phyloP scores from a whole-genome alignment of 2,888 invertebrate genomes.

The Malthinus flaveolus region DNA sequence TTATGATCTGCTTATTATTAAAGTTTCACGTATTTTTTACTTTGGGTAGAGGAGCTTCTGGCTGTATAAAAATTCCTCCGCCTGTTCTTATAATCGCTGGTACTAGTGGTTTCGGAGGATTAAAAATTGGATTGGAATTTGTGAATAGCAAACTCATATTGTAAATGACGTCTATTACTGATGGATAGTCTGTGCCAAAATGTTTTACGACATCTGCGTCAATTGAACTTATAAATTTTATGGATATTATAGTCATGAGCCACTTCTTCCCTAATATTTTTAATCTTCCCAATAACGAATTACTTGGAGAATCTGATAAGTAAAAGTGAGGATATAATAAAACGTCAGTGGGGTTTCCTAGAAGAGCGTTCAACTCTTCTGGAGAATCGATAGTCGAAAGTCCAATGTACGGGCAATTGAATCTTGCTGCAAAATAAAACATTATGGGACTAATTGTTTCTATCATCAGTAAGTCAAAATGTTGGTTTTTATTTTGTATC shows the following conservation, averaged over 20 bases:
- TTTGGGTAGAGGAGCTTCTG: background rate
- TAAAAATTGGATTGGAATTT: background rate
- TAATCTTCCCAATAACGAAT: background rate
- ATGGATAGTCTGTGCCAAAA: background rate
- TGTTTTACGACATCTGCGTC: background rate
- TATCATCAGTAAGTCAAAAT: conserved; percentile 61
- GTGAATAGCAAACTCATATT: background rate
- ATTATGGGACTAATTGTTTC: conserved; percentile 59
- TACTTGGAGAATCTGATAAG: background rate
- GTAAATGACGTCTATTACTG: background rate
- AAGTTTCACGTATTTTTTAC: background rate
- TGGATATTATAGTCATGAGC: no score
- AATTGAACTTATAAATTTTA: background rate
- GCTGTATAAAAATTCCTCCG: background rate
- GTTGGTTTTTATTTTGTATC: conserved; percentile 47
- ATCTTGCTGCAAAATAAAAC: conserved; percentile 45
- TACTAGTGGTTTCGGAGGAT: background rate
- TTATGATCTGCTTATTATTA: background rate
- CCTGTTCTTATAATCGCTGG: conserved; percentile 2
- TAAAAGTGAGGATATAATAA: background rate
- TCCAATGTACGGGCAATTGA: background rate
- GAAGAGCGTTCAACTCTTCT: background rate
- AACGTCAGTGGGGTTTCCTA: conserved; percentile 2
- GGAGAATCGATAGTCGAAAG: background rate
- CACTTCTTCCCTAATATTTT: background rate